Evolutionary conservation across 2,888 invertebrate genomes (phyloP).

Genomic region (Sacculina carcini): DNA sequence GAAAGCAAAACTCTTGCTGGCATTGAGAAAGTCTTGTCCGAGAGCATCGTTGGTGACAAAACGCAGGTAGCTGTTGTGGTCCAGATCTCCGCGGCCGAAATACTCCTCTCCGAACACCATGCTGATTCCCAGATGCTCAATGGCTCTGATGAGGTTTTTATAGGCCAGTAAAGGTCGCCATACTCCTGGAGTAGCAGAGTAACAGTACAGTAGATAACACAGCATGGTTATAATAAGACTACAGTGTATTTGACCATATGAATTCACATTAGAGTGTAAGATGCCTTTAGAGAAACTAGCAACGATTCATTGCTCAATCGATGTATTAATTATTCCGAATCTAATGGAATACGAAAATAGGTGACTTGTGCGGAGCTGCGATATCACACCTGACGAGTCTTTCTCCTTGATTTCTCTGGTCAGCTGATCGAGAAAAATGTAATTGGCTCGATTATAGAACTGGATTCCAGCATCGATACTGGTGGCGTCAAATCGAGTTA

Average conservation of each 20-base stretch:
- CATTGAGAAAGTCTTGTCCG: conserved; percentile 21
- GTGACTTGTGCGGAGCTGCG: no score
- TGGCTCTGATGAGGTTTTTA: conserved; percentile 22
- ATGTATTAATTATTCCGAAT: no score
- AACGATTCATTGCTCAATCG: no score
- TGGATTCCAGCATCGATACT: conserved; percentile 15
- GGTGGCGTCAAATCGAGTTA: conserved; percentile 11
- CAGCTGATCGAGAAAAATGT: conserved; percentile 18
- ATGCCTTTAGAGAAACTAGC: no score
- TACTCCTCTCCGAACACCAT: conserved; percentile 22
- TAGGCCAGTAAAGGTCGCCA: conserved; percentile 21
- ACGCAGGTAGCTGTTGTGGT: conserved; percentile 18
- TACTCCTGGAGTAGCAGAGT: background rate
- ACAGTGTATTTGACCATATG: no score
- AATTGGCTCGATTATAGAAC: conserved; percentile 19
- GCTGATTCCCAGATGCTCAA: conserved; percentile 22
- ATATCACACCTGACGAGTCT: conserved; percentile 5
- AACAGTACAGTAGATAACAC: background rate
- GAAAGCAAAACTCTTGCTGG: conserved; percentile 21
- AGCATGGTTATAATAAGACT: no score
- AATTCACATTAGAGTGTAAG: no score
- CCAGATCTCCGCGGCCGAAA: conserved; percentile 20
- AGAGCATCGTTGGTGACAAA: conserved; percentile 21
- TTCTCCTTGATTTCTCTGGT: conserved; percentile 12
- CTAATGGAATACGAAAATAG: no score